phyloP scores from a whole-genome alignment of 2,797 vertebrate genomes.

The Labroides dimidiatus region DNA sequence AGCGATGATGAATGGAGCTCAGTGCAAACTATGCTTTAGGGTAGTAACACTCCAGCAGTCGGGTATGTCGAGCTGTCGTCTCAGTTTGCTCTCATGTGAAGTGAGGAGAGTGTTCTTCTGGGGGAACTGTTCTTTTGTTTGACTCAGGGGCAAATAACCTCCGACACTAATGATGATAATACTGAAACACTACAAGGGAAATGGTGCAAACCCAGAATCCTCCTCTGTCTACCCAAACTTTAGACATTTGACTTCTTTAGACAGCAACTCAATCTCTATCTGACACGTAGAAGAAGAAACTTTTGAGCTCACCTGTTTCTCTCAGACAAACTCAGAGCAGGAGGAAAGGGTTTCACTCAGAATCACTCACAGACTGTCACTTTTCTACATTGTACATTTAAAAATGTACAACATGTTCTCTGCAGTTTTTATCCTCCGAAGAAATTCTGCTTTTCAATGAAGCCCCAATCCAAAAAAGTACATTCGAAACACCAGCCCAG shows the following conservation, averaged over 20 bases:
- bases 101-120: slow-evolving; percentile 45
- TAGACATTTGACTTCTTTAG: slow-evolving; percentile 15
- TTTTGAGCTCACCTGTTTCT: background rate
- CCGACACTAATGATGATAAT: slow-evolving; percentile 59
- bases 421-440: no score
- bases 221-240: slow-evolving; percentile 16
- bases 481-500: no score
- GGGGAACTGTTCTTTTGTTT: slow-evolving; percentile 41
- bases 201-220: slow-evolving; percentile 26
- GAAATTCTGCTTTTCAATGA: no score
- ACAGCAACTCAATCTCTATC: background rate
- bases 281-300: background rate
- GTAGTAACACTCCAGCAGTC: slow-evolving; percentile 50
- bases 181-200: slow-evolving; percentile 39
- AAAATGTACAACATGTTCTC: background rate
- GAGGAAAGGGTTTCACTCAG: background rate
- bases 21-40: slow-evolving; percentile 70
- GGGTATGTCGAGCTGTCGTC: slow-evolving; percentile 50
- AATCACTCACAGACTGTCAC: background rate
- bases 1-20: slow-evolving; percentile 49
- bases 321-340: background rate
- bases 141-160: slow-evolving; percentile 55
- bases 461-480: no score
- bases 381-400: no score
- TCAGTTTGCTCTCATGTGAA: slow-evolving; percentile 42